These are phyloP conservation scores for Sphenodon punctatus DNA, from an alignment of 2,797 vertebrate species.

Conservation along the genomic window DNA sequence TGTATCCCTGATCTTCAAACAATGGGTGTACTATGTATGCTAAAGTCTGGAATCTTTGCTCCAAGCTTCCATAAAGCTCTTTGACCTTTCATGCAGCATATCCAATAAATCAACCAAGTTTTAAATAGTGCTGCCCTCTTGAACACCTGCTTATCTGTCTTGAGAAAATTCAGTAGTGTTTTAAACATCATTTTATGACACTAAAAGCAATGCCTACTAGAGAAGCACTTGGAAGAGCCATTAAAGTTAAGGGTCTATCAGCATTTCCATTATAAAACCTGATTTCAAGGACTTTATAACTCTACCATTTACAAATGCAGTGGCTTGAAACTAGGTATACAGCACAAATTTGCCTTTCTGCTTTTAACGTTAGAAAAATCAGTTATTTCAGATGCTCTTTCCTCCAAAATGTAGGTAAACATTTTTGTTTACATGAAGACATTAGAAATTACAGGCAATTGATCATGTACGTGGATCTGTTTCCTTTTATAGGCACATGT, in stretches of 20 bases:
- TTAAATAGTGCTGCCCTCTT: constrained; percentile 66
- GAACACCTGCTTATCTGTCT: constrained; percentile 71
- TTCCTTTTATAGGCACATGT: background rate
- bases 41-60: constrained; percentile 39
- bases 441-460: background rate
- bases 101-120: constrained; percentile 62
- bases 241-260: constrained; percentile 77
- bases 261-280: constrained; percentile 72
- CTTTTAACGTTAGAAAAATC: background rate
- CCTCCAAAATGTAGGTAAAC: background rate
- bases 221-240: constrained; percentile 66
- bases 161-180: constrained; percentile 72
- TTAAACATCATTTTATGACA: constrained; percentile 64
- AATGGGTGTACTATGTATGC: constrained; percentile 47
- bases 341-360: background rate
- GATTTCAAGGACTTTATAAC: constrained; percentile 70
- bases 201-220: constrained; percentile 67
- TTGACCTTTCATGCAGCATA: constrained; percentile 38
- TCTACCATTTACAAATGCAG: constrained; percentile 46
- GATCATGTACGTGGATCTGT: background rate
- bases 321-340: constrained; percentile 32
- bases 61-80: constrained; percentile 55
- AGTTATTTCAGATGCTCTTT: constrained; percentile 11
- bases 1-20: constrained; percentile 30
- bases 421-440: background rate